phyloP scores from a whole-genome alignment of 2,888 invertebrate genomes.

The Ganaspis brasiliensis region DNA sequence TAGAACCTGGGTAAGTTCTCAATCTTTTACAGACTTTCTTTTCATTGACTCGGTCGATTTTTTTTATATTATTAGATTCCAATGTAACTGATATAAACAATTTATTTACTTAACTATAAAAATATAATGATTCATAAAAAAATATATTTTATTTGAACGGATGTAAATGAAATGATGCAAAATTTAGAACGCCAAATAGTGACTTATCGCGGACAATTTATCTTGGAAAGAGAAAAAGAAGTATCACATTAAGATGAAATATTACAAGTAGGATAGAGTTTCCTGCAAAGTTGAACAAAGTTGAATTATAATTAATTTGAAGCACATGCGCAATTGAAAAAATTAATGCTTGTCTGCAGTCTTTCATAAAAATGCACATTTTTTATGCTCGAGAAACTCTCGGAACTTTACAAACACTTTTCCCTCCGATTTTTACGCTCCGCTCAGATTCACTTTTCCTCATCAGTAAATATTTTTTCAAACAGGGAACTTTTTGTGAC shows the following conservation, averaged over 20 bases:
- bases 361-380: conserved; percentile 18
- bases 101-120: too few relatives aligned
- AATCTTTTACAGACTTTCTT: neutral
- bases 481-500: conserved; percentile 6
- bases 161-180: too few relatives aligned
- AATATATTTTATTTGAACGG: too few relatives aligned
- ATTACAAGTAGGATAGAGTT: conserved; percentile 12
- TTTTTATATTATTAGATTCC: too few relatives aligned
- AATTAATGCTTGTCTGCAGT: conserved; percentile 18
- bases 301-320: conserved; percentile 20
- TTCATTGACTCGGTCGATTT: neutral
- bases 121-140: too few relatives aligned
- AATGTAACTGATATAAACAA: too few relatives aligned
- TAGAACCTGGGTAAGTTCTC: neutral
- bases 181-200: neutral
- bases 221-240: neutral
- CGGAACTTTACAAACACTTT: conserved; percentile 8
- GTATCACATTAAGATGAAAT: conserved; percentile 13
- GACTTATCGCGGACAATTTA: neutral
- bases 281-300: conserved; percentile 8
- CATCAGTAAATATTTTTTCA: conserved; percentile 18
- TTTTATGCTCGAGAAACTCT: conserved; percentile 13
- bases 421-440: conserved; percentile 1
- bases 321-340: conserved; percentile 9
- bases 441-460: conserved; percentile 20